Conservation (phyloP, 2,797 vertebrate genomes). For the Danio choprae region DNA sequence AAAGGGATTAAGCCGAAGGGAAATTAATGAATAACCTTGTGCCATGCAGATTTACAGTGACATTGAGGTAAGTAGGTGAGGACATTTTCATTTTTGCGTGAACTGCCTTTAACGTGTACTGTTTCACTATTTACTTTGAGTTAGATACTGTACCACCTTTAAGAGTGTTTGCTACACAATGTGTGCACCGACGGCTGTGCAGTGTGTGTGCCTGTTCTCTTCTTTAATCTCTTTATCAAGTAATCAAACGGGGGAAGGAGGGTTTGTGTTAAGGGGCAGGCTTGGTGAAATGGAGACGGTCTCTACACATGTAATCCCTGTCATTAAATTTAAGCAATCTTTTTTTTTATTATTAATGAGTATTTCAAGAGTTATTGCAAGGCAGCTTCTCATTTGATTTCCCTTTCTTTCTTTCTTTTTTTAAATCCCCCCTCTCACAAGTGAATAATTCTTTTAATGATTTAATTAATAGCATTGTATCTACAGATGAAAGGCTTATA, state of each 20-base stretch:
- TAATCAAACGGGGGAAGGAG: conserved; percentile 72
- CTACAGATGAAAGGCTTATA: conserved; percentile 82
- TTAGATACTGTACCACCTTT: not conserved
- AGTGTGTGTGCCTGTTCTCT: conserved; percentile 24
- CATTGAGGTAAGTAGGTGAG: not conserved
- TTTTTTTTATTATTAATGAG: conserved; percentile 75
- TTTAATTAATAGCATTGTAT: conserved; percentile 88
- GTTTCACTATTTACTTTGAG: conserved; percentile 18
- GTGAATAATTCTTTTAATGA: conserved; percentile 81
- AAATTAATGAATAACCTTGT: too few relatives aligned
- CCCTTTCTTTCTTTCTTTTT: conserved; percentile 55
- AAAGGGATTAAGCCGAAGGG: too few relatives aligned
- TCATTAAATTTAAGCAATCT: conserved; percentile 80
- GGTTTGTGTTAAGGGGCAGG: conserved; percentile 69
- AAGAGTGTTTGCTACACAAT: conserved; percentile 2
- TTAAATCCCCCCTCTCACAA: conserved; percentile 76
- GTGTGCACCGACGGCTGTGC: not conserved
- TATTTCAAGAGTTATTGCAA: conserved; percentile 83
- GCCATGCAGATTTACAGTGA: not conserved
- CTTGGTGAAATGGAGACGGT: conserved; percentile 69
- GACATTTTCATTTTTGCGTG: too few relatives aligned
- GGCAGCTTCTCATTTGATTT: conserved; percentile 71
- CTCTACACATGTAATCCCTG: conserved; percentile 84
- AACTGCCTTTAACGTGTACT: conserved; percentile 5
- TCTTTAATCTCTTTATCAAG: conserved; percentile 72